A percentile compares a stretch with the other conserved stretches of the same genome.
Evolutionary conservation across 2,888 invertebrate species (phyloP).

Genomic region (Plebejus argus): DNA sequence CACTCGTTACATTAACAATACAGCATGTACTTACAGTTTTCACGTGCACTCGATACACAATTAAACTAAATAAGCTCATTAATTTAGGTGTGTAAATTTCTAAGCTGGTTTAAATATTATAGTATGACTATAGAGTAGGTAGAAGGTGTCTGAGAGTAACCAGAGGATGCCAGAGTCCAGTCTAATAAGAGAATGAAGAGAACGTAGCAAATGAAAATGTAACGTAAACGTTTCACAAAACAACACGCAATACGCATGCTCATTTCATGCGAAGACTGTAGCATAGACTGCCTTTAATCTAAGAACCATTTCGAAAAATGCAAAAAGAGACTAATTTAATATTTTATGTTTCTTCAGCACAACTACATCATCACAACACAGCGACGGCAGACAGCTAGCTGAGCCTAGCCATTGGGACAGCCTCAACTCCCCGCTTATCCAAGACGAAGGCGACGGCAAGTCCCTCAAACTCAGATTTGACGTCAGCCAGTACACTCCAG

Average conservation of each 20-base stretch:
- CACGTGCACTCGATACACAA: neutral
- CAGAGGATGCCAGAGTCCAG: too few relatives aligned
- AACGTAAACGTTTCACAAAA: neutral
- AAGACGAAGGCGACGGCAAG: constrained; percentile 96
- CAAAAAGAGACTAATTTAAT: constrained; percentile 12
- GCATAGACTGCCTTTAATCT: neutral
- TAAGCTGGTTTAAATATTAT: neutral
- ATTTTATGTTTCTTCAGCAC: constrained; percentile 75
- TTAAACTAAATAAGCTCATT: neutral
- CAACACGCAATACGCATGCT: neutral
- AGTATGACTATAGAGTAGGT: neutral
- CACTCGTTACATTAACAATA: constrained; percentile 37
- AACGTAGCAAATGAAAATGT: neutral
- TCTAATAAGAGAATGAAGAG: neutral
- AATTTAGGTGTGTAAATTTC: neutral
- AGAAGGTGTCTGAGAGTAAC: too few relatives aligned
- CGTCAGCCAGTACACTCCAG: constrained; percentile 97
- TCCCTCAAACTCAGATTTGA: constrained; percentile 97
- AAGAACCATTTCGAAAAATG: neutral
- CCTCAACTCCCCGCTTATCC: constrained; percentile 95
- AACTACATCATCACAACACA: constrained; percentile 83
- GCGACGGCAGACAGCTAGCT: constrained; percentile 81
- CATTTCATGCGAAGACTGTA: neutral
- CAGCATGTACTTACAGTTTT: neutral
- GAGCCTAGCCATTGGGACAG: constrained; percentile 90